Evolutionary conservation across 1,140 invertebrate species (phyloP).

Genomic region (Meloidogyne exigua): DNA sequence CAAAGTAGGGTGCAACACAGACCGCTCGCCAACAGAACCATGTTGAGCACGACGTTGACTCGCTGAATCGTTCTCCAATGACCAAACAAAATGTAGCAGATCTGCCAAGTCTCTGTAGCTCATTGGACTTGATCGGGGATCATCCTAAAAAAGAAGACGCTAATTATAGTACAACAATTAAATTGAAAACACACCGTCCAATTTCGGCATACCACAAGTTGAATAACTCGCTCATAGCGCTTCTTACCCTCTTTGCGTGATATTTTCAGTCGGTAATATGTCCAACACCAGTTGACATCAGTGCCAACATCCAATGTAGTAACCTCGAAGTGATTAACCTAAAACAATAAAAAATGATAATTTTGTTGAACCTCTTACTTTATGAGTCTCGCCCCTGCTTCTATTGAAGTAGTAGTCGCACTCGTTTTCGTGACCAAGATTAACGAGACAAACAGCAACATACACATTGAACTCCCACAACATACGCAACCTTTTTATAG

Average conservation of each 20-base stretch:
- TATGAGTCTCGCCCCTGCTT: neutral
- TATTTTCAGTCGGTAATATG: neutral
- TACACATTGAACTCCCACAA: neutral
- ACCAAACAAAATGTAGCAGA: neutral
- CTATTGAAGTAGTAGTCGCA: constrained; percentile 1
- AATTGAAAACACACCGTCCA: neutral
- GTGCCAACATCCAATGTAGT: constrained; percentile 1
- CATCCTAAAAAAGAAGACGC: neutral
- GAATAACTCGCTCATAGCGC: neutral
- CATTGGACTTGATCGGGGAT: neutral
- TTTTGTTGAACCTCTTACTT: neutral
- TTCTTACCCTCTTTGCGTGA: neutral
- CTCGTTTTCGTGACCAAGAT: neutral
- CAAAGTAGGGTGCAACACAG: neutral
- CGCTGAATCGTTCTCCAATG: neutral
- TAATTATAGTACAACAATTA: neutral
- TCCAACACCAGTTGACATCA: neutral
- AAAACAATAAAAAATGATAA: neutral
- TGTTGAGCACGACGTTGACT: neutral
- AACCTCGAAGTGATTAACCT: neutral
- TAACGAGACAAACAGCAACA: constrained; percentile 1
- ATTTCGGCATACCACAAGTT: neutral
- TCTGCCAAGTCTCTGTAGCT: neutral
- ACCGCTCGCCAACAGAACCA: neutral
- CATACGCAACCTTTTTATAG: neutral